Base-by-base conservation (phyloP, 2,888 invertebrate species). In the Dasypolia templi region DNA sequence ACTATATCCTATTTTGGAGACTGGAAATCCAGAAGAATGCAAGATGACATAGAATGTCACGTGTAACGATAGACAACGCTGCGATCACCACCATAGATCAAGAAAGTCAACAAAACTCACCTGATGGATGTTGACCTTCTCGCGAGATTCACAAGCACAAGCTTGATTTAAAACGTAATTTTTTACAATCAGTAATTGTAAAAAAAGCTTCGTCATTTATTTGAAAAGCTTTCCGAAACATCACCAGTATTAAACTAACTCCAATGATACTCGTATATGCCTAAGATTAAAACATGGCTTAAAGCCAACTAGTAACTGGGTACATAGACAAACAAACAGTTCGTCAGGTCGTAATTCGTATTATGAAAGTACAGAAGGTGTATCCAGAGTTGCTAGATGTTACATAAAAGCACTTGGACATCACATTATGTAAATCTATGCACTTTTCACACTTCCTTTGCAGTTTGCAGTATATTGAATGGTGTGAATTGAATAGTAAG, bases 331-430 rank as follows among this genome's bases (percentile, higher is more conserved):
- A 55, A 65, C 58, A 65, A 49, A 72, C n/a, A 35, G 42, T 59
- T 61, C 53, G 46, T 22, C 49, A n/a, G 69, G 49, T 63, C 58
- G 53, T 53, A 55, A 51, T 65, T 74, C 56, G 42, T 66, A 65
- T 59, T 53, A 73, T 64, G 66, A 26, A 55, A 42, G 64, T 67
- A 66, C 32, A 51, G 51, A 73, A 80, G 63, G 64, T 55, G 55
- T 69, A 58, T 63, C 66, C 14, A 46, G 22, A 14, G 59, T 65
- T 65, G 62, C 61, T 14, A 32, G 55, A 55, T 12, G 14, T 79
- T 79, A 79, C 61, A 65, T 68, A 74, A 79, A 65, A 29, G 59
- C 70, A 61, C 64, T 79, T 67, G 69, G 68, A 65, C 67, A 63
- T 59, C 49, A 66, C 61, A 65, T 80, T 55, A 67, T 79, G 66